These are phyloP conservation scores for Hippocampus abdominalis DNA, from an alignment of 2,113 vertebrate species.

Conservation along the genomic window DNA sequence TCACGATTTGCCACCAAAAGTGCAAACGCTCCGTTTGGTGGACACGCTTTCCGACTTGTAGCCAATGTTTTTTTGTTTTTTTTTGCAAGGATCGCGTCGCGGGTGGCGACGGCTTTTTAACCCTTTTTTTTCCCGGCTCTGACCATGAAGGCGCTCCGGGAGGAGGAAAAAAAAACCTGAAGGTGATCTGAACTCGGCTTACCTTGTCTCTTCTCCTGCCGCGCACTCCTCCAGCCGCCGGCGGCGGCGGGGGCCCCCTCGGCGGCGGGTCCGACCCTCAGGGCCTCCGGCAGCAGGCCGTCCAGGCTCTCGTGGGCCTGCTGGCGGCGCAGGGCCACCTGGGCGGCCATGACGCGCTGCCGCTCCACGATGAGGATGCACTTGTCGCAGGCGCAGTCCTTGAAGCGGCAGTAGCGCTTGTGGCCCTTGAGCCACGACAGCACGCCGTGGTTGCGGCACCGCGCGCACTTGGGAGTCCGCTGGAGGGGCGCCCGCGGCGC, in stretches of 20 bases:
- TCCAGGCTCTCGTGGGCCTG: conserved; percentile 95
- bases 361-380: conserved; percentile 97
- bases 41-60: no score
- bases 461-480: conserved; percentile 92
- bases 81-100: no score
- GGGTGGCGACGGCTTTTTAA: no score
- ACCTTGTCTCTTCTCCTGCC: no score
- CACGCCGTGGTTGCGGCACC: conserved; percentile 94
- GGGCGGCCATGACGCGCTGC: conserved; percentile 94
- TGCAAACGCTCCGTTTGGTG: no score
- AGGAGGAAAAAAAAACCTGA: neutral
- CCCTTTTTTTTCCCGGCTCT: no score
- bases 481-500: conserved; percentile 87
- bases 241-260: conserved; percentile 32
- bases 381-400: conserved; percentile 96
- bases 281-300: conserved; percentile 88
- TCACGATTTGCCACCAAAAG: no score
- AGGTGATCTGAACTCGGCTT: neutral
- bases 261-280: conserved; percentile 73
- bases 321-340: conserved; percentile 90
- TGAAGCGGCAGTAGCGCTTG: conserved; percentile 96
- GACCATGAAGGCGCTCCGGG: no score
- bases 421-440: conserved; percentile 96
- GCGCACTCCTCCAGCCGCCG: neutral
- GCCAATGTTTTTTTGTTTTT: no score